phyloP scores from a whole-genome alignment of 1,140 invertebrate genomes.

The Heliothis subflexa region DNA sequence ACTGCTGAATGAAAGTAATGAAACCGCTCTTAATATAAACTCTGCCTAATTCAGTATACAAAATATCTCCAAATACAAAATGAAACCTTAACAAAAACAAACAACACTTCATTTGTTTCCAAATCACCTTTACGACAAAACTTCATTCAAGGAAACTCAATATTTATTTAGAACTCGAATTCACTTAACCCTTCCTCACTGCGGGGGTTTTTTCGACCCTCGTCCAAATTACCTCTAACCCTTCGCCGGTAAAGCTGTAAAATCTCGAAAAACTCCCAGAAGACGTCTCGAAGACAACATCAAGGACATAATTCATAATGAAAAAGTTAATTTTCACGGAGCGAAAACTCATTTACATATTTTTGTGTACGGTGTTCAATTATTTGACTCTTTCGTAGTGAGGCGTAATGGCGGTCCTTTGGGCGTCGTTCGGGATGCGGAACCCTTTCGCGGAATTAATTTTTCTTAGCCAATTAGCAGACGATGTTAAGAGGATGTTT shows the following conservation, averaged over 20 bases:
- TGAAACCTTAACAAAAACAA: slow-evolving; percentile 32
- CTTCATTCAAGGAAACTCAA: slow-evolving; percentile 46
- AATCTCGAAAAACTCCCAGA: slow-evolving; percentile 84
- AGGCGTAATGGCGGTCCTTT: slow-evolving; percentile 64
- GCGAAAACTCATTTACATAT: slow-evolving; percentile 81
- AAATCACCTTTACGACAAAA: slow-evolving; percentile 43
- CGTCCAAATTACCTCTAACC: slow-evolving; percentile 60
- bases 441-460: slow-evolving; percentile 83
- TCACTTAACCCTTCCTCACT: slow-evolving; percentile 63
- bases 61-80: neutral
- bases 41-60: neutral
- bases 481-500: slow-evolving; percentile 68
- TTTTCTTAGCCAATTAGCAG: slow-evolving; percentile 83
- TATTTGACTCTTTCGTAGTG: slow-evolving; percentile 71
- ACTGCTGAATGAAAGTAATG: no score
- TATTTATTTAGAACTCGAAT: slow-evolving; percentile 48
- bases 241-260: slow-evolving; percentile 63
- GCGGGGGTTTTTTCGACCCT: slow-evolving; percentile 51
- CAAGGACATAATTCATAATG: slow-evolving; percentile 84
- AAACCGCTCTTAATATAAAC: no score
- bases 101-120: slow-evolving; percentile 37
- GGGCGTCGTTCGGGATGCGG: slow-evolving; percentile 70
- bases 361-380: slow-evolving; percentile 78
- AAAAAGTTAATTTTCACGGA: slow-evolving; percentile 85
- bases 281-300: slow-evolving; percentile 76